Conservation (phyloP, 2,888 invertebrate species). For the Mimachlamys varia region DNA sequence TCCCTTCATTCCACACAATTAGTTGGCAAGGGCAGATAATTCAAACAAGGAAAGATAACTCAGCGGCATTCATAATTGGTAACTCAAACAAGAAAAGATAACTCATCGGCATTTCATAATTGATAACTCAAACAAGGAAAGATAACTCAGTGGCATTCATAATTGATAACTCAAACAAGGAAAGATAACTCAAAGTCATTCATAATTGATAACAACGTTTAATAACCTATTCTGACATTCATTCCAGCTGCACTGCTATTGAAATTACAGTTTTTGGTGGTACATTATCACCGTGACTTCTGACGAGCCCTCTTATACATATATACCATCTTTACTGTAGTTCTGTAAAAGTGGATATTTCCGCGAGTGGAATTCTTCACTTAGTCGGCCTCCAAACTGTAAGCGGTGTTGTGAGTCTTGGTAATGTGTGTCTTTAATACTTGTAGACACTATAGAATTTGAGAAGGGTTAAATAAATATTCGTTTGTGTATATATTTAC, state of each 20-base stretch:
- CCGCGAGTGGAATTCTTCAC: no score
- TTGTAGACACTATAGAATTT: no score
- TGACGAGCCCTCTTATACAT: not conserved
- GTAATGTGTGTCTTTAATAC: no score
- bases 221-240: not conserved
- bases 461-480: no score
- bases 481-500: no score
- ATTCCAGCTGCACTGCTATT: not conserved
- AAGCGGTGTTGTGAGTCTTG: no score
- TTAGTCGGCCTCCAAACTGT: no score
- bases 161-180: no score
- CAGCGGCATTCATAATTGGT: no score
- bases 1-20: no score
- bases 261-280: not conserved
- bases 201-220: conserved; percentile 21
- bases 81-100: not conserved
- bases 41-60: not conserved
- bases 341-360: no score
- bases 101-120: not conserved
- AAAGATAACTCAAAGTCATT: not conserved
- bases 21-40: not conserved
- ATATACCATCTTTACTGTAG: not conserved
- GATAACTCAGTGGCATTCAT: not conserved
- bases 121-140: not conserved
- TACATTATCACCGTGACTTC: not conserved